Conservation (phyloP, 2,797 vertebrate genomes). For the Rhinatrema bivittatum region DNA sequence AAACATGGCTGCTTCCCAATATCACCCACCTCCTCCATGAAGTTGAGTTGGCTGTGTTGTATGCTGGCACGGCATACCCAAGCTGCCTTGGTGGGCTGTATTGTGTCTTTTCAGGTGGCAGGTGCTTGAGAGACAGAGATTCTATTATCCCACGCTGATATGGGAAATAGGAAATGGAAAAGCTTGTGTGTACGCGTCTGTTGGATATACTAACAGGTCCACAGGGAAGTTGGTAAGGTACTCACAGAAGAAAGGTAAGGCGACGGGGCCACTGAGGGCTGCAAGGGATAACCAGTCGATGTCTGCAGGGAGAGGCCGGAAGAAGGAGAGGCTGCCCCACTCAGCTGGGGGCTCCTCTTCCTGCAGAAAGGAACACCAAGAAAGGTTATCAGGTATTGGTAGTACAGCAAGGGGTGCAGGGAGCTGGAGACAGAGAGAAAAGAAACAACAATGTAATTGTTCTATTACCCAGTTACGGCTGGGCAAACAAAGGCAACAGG, state of each 20-base stretch:
- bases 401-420: no score
- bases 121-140: no score
- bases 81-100: no score
- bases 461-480: no score
- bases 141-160: neutral
- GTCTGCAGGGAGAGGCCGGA: conserved; percentile 43
- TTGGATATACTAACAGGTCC: no score
- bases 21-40: neutral
- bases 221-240: conserved; percentile 12
- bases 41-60: neutral
- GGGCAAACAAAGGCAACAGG: no score
- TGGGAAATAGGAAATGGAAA: neutral
- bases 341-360: conserved; percentile 46
- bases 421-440: conserved; percentile 7
- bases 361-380: conserved; percentile 20
- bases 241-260: conserved; percentile 48
- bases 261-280: conserved; percentile 34
- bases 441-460: neutral
- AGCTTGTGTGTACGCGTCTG: no score
- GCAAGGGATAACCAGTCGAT: conserved; percentile 43
- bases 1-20: no score
- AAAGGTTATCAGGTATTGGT: no score
- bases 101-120: no score
- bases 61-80: neutral
- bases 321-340: conserved; percentile 35